These are phyloP conservation scores for Oncorhynchus nerka DNA, from an alignment of 2,113 vertebrate species.

Conservation along the genomic window DNA sequence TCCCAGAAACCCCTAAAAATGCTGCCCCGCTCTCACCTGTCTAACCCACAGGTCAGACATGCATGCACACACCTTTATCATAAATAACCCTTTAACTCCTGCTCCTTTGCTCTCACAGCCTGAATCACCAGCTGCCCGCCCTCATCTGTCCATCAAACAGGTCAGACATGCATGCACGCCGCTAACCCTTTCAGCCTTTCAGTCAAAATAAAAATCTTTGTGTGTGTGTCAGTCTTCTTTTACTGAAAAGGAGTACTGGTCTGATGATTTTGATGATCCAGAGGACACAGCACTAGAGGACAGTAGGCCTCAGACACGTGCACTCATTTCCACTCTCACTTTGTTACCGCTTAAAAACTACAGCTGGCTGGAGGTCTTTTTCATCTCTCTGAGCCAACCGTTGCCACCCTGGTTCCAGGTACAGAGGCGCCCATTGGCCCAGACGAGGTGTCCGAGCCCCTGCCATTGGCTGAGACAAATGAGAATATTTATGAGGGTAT, in stretches of 20 bases:
- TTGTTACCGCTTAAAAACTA: neutral
- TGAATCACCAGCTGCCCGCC: neutral
- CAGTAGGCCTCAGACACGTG: neutral
- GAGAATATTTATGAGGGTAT: slow-evolving; percentile 49
- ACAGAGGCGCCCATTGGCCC: slow-evolving; percentile 8
- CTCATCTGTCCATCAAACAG: slow-evolving; percentile 23
- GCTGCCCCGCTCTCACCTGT: neutral
- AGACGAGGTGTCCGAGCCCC: neutral
- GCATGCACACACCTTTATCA: no score
- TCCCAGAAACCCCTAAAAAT: neutral
- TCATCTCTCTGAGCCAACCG: neutral
- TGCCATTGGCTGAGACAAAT: rapidly evolving
- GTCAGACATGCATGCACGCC: slow-evolving; percentile 1
- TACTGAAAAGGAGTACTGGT: neutral
- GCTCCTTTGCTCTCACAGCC: neutral
- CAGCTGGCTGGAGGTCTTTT: neutral
- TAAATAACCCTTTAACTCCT: neutral
- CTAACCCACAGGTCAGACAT: slow-evolving; percentile 29
- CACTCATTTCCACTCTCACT: neutral
- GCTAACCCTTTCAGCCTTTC: no score
- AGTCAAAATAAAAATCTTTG: neutral
- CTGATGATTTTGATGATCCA: neutral
- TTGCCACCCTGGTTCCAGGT: neutral
- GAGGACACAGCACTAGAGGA: neutral
- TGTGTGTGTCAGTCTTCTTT: neutral